Evolutionary conservation across 2,113 vertebrate genomes (phyloP).

Genomic region (Thamnaconus septentrionalis): DNA sequence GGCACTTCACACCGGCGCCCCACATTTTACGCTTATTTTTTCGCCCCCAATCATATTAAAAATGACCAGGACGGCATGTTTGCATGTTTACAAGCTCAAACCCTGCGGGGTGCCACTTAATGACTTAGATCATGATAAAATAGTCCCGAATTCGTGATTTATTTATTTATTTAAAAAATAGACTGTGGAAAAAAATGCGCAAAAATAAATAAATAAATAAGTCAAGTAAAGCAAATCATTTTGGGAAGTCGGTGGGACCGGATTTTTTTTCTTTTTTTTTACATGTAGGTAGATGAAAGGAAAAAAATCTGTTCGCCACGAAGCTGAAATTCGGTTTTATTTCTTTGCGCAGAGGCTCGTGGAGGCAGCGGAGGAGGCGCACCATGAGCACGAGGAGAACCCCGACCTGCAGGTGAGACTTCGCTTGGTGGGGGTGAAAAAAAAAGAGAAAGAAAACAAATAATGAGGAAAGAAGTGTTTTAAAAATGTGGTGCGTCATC

Average conservation of each 20-base stretch:
- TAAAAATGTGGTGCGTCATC: conserved; percentile 3
- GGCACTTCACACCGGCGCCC: conserved; percentile 13
- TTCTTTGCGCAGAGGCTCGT: conserved; percentile 84
- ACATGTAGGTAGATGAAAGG: neutral
- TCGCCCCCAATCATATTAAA: neutral
- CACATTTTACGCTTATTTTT: conserved; percentile 20
- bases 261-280: no score
- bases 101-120: no score
- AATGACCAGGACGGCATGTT: neutral
- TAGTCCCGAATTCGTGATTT: no score
- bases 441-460: neutral
- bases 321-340: neutral
- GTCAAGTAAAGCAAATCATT: no score
- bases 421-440: neutral
- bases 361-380: conserved; percentile 95
- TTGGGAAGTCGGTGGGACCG: no score
- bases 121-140: no score
- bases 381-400: conserved; percentile 94
- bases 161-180: neutral
- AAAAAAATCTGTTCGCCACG: neutral
- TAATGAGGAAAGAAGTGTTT: neutral
- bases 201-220: neutral
- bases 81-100: no score
- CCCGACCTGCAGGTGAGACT: conserved; percentile 92
- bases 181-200: neutral